Conservation (phyloP, 1,140 invertebrate genomes). For the Drosophila hydei region DNA sequence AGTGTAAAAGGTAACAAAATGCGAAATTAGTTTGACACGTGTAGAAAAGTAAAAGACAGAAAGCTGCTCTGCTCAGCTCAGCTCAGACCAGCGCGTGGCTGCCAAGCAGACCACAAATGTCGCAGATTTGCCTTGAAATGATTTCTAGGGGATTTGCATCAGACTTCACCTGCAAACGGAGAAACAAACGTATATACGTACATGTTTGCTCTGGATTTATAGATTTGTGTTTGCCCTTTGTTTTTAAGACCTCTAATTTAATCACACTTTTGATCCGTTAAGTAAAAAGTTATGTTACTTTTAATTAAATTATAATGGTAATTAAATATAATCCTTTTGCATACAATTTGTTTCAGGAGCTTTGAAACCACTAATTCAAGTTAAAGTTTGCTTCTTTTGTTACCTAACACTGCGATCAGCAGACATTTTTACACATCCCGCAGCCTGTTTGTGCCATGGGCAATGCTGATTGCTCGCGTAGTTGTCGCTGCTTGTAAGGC, state of each 20-base stretch:
- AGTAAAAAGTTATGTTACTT: conserved; percentile 4
- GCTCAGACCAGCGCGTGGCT: conserved; percentile 25
- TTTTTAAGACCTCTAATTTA: not conserved
- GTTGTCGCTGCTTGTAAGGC: conserved; percentile 15
- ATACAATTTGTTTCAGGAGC: not conserved
- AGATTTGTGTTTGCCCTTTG: not conserved
- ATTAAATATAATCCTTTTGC: not conserved
- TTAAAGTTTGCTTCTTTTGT: not conserved
- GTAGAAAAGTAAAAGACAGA: conserved; percentile 48
- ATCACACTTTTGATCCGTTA: not conserved
- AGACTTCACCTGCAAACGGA: not conserved
- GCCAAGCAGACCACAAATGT: conserved; percentile 33
- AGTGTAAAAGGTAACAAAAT: conserved; percentile 77
- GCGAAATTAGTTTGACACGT: conserved; percentile 81
- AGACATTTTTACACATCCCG: not conserved
- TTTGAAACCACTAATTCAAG: not conserved
- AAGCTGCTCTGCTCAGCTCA: conserved; percentile 38
- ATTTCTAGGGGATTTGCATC: conserved; percentile 28
- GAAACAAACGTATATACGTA: not conserved
- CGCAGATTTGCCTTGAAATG: conserved; percentile 12
- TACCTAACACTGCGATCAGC: not conserved
- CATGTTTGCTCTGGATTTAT: conserved; percentile 15
- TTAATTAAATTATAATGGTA: conserved; percentile 7
- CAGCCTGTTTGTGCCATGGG: not conserved
- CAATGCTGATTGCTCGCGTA: not conserved